phyloP scores from a whole-genome alignment of 2,113 vertebrate genomes.

The Tautogolabrus adspersus region DNA sequence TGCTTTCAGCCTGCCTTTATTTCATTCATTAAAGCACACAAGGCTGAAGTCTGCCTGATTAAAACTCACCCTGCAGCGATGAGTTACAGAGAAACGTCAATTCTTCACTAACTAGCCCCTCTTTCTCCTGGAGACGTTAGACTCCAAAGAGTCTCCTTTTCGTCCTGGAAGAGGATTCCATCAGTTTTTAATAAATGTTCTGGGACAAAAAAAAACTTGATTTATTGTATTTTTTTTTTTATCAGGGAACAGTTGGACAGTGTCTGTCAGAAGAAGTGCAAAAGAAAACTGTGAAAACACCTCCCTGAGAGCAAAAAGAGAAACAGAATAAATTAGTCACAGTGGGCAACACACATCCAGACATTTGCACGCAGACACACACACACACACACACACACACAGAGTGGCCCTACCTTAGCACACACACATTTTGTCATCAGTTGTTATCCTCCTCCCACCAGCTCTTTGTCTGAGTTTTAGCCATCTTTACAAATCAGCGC shows the following conservation, averaged over 20 bases:
- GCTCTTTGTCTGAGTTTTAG: constrained; percentile 67
- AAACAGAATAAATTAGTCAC: constrained; percentile 65
- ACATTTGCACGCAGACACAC: background rate
- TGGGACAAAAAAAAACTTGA: background rate
- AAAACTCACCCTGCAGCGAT: constrained; percentile 55
- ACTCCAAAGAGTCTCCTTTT: constrained; percentile 29
- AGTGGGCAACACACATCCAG: constrained; percentile 2
- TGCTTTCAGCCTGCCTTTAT: constrained; percentile 71
- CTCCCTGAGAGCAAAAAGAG: constrained; percentile 38
- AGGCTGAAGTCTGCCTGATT: constrained; percentile 62
- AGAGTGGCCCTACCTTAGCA: background rate
- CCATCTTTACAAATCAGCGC: constrained; percentile 64
- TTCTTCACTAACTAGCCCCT: constrained; percentile 50
- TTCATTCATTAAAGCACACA: constrained; percentile 70
- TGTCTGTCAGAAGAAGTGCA: constrained; percentile 42
- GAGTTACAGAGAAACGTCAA: constrained; percentile 57
- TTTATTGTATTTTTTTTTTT: background rate
- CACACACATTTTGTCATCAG: constrained; percentile 44
- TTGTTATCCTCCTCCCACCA: constrained; percentile 56
- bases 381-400: background rate
- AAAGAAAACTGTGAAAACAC: constrained; percentile 50
- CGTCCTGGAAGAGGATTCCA: constrained; percentile 29
- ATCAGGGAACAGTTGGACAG: constrained; percentile 30
- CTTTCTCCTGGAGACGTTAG: constrained; percentile 28
- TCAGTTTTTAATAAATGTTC: background rate